Evolutionary conservation across 2,797 vertebrate genomes (phyloP).

Genomic region (Arctocebus calabarensis): DNA sequence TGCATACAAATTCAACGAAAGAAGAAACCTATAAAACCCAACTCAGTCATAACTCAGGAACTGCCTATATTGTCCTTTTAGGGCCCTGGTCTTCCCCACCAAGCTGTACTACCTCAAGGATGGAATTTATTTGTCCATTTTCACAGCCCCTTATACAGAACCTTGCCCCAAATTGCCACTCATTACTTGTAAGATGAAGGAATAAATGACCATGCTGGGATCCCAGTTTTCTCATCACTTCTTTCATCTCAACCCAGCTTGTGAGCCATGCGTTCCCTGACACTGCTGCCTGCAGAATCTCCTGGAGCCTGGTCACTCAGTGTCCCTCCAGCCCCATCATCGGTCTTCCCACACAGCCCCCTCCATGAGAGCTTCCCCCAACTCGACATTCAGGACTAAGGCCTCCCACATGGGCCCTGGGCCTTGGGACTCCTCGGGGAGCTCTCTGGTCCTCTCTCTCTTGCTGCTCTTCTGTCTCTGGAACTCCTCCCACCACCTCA

Average conservation of each 20-base stretch:
- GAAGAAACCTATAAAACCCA: too few species aligned
- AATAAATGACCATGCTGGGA: not conserved
- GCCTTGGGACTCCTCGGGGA: not conserved
- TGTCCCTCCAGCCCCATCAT: not conserved
- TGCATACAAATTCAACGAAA: too few species aligned
- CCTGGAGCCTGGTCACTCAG: not conserved
- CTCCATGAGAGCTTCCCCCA: not conserved
- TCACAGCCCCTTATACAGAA: not conserved
- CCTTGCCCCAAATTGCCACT: not conserved
- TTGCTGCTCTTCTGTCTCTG: not conserved
- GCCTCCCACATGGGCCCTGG: not conserved
- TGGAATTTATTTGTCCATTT: not conserved
- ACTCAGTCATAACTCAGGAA: too few species aligned
- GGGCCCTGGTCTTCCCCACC: not conserved
- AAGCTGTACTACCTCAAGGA: not conserved
- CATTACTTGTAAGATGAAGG: not conserved
- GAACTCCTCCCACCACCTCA: not conserved
- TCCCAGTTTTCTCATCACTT: not conserved
- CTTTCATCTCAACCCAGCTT: not conserved
- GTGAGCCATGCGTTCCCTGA: not conserved
- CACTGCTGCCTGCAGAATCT: not conserved
- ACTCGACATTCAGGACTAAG: not conserved
- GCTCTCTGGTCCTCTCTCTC: not conserved
- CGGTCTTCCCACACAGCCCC: not conserved
- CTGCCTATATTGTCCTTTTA: not conserved